These are phyloP conservation scores for Sciurus niger DNA, from an alignment of 2,113 vertebrate genomes.

Conservation along the genomic window DNA sequence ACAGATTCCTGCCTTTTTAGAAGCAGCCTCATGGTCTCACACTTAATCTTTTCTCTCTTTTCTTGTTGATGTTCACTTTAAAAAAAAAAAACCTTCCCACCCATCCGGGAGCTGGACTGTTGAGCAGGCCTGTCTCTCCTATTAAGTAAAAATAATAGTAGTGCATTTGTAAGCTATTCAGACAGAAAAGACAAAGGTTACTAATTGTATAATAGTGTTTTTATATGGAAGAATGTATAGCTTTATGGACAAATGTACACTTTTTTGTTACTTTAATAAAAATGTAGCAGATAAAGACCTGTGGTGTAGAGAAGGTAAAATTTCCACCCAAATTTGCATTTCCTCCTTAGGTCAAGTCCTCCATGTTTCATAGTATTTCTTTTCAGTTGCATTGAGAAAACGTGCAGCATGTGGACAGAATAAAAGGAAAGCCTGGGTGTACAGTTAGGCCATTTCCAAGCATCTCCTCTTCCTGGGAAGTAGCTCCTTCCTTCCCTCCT, in stretches of 20 bases:
- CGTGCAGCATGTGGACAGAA: too few species aligned
- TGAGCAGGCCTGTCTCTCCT: slow-evolving; percentile 89
- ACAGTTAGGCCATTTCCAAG: not conserved
- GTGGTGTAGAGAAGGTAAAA: slow-evolving; percentile 67
- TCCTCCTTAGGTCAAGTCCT: not conserved
- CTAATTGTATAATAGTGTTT: slow-evolving; percentile 86
- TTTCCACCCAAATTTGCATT: not conserved
- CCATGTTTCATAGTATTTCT: not conserved
- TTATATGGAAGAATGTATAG: slow-evolving; percentile 85
- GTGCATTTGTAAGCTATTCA: slow-evolving; percentile 83
- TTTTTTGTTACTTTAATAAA: slow-evolving; percentile 91
- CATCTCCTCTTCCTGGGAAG: not conserved
- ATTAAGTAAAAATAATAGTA: slow-evolving; percentile 77
- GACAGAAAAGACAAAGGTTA: slow-evolving; percentile 83
- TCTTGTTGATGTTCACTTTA: slow-evolving; percentile 80
- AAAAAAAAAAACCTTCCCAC: slow-evolving; percentile 53
- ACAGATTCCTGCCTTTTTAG: slow-evolving; percentile 68
- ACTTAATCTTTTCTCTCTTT: slow-evolving; percentile 57
- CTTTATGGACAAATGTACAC: slow-evolving; percentile 82
- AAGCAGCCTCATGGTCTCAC: slow-evolving; percentile 56
- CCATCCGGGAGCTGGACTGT: slow-evolving; percentile 86
- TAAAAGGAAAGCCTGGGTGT: not conserved
- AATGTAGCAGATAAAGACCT: slow-evolving; percentile 83
- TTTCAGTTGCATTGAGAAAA: not conserved
- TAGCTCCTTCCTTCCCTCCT: not conserved